Evolutionary conservation across 2,888 invertebrate species (phyloP), one percentile per base, ranked within the genome.

Genomic region (Drosophila pseudotalamancana): DNA sequence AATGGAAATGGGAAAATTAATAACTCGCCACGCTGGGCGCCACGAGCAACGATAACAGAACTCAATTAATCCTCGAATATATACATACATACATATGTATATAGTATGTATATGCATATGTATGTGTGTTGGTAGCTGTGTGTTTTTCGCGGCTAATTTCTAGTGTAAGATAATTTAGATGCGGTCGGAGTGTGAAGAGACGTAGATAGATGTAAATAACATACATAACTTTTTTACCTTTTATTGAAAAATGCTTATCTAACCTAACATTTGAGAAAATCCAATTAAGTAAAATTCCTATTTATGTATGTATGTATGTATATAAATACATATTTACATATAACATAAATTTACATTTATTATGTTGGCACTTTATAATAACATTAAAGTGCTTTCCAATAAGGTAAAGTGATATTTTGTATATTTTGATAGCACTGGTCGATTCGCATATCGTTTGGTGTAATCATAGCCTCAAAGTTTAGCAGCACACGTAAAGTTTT

Each of bases 1-100:
- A 56, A 72, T 60, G 60, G 50, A 56, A 70, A 56, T 54, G 45
- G 43, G 31, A 61, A 69, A 70, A 73, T 70, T 69, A 77, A 81
- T 77, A 78, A 65, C 54, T 37, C 35, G 39, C 45, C 62, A 34
- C 43, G 19, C 21, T 54, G 39, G 16, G 18, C 14, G 45, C 32
- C 21, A 46, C 23, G 32, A 32, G 27, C 60, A 73, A 57, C 43
- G 54, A 63, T 50, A 67, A 43, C 43, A 27, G 39, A 53, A 55
- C 23, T 42, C 32, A 62, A 69, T 69, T 45, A 55, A 51, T 68
- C 23, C 25, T 8, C 23, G 9, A 23, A 23, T 16, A 39, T 42
- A 19, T 11, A 27, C n/a, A 32, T 23, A 6, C 3, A 3, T 25
- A 25, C 6, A 25, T 3, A 23, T 14, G 19, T 4, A 19, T 14